Conservation (phyloP, 2,797 vertebrate genomes). For the Limosa lapponica region DNA sequence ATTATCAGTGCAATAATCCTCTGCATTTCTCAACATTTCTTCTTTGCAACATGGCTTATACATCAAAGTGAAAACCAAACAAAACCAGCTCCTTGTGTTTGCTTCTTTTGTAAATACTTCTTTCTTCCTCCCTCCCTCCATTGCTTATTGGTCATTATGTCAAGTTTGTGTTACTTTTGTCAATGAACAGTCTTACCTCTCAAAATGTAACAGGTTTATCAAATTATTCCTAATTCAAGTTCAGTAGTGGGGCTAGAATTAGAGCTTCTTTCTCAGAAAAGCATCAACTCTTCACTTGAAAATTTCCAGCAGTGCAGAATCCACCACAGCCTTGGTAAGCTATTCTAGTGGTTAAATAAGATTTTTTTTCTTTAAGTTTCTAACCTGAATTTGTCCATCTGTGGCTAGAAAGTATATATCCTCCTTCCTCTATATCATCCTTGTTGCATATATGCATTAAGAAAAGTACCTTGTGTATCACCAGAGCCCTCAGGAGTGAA, state of each 20-base stretch:
- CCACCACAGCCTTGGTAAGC: background rate
- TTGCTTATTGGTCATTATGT: background rate
- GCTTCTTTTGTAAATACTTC: background rate
- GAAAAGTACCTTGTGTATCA: background rate
- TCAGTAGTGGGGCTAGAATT: background rate
- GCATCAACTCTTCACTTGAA: background rate
- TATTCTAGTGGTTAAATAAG: background rate
- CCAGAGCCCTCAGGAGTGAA: background rate
- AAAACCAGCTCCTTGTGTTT: background rate
- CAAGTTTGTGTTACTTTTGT: background rate
- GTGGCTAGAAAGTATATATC: background rate
- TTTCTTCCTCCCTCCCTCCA: background rate
- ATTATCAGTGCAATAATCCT: slow-evolving; percentile 35
- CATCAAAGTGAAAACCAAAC: background rate
- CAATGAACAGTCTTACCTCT: background rate
- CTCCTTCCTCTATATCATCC: background rate
- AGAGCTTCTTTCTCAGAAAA: background rate
- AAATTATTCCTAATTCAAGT: background rate
- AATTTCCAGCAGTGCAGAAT: background rate
- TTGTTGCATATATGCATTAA: background rate
- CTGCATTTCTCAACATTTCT: background rate
- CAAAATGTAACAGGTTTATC: background rate
- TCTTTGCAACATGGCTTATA: background rate
- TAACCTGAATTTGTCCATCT: background rate
- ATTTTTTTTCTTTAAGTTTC: background rate